phyloP scores from a whole-genome alignment of 2,888 invertebrate genomes.

The Latrodectus elegans region DNA sequence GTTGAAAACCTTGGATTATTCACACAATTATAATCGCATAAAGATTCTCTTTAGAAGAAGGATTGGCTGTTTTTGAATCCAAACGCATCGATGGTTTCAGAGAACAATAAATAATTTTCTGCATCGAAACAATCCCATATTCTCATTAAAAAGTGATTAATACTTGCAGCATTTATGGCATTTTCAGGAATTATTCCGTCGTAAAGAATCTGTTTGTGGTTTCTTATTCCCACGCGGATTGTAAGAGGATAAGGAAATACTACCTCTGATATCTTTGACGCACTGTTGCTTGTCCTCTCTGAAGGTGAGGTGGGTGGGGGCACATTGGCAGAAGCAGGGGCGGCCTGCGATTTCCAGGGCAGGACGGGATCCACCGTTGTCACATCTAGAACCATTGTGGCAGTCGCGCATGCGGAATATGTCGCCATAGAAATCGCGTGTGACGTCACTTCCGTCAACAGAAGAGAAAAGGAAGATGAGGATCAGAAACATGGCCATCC shows the following conservation, averaged over 20 bases:
- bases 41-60: too few species aligned
- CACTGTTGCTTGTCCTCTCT: slow-evolving; percentile 89
- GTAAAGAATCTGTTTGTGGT: not conserved
- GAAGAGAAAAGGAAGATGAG: slow-evolving; percentile 5
- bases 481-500: slow-evolving; percentile 37
- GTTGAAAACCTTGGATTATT: too few species aligned
- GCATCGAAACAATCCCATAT: too few species aligned
- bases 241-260: not conserved
- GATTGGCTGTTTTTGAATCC: too few species aligned
- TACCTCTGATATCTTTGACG: slow-evolving; percentile 89
- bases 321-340: slow-evolving; percentile 86
- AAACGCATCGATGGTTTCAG: too few species aligned
- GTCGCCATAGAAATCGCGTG: slow-evolving; percentile 80
- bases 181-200: too few species aligned
- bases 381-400: slow-evolving; percentile 70
- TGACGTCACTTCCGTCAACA: slow-evolving; percentile 73
- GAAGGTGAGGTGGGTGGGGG: slow-evolving; percentile 84
- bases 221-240: not conserved
- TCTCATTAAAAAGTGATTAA: too few species aligned
- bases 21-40: too few species aligned
- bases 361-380: slow-evolving; percentile 72
- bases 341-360: slow-evolving; percentile 73
- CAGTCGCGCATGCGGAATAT: slow-evolving; percentile 78
- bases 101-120: too few species aligned
- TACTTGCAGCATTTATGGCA: too few species aligned